Percentiles rank a stretch among this genome's conserved stretches.
phyloP scores from a whole-genome alignment of 2,888 invertebrate genomes.

The Acanthosepion lycidas region DNA sequence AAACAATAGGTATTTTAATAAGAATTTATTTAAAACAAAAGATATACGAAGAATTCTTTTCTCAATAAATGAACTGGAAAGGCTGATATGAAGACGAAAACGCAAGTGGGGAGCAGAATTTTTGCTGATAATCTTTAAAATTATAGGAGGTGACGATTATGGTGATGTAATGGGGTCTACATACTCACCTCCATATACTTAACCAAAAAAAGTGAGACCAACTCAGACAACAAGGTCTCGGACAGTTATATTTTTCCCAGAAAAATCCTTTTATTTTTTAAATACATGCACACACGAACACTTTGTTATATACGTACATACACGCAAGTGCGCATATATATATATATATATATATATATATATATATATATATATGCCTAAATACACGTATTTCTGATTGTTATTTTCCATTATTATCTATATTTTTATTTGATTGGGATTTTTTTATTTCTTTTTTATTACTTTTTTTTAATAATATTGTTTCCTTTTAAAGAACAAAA shows the following conservation, averaged over 20 bases:
- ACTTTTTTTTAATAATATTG: too few relatives aligned
- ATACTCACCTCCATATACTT: too few relatives aligned
- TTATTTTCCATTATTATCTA: not conserved
- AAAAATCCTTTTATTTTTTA: not conserved
- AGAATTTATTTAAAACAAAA: not conserved
- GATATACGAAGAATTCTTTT: not conserved
- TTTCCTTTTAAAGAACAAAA: too few relatives aligned
- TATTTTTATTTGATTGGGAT: not conserved
- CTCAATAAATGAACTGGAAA: not conserved
- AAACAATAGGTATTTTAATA: not conserved
- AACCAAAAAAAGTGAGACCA: not conserved
- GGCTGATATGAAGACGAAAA: not conserved
- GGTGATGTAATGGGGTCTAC: too few relatives aligned
- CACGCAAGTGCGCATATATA: not conserved
- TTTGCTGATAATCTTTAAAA: too few relatives aligned
- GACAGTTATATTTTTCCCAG: not conserved
- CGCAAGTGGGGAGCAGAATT: not conserved
- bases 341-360: constrained; percentile 38
- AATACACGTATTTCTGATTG: not conserved
- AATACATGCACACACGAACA: not conserved
- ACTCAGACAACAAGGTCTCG: not conserved
- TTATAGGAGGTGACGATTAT: too few relatives aligned
- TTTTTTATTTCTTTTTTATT: not conserved
- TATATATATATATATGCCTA: not conserved
- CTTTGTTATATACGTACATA: constrained; percentile 5